phyloP scores from a whole-genome alignment of 2,797 vertebrate genomes.

The Botia kubotai region DNA sequence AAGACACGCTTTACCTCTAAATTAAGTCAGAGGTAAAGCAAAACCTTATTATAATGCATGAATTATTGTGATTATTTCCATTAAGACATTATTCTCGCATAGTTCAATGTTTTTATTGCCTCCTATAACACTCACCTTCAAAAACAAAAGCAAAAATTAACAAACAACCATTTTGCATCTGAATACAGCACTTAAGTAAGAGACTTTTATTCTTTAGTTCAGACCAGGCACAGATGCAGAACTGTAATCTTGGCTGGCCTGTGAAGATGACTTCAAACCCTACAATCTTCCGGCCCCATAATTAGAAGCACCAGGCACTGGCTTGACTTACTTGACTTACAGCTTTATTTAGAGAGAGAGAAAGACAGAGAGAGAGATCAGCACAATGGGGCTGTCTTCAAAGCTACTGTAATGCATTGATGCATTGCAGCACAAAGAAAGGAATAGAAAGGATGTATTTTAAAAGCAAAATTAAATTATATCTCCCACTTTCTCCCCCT shows the following conservation, averaged over 20 bases:
- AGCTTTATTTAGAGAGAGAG: constrained; percentile 8
- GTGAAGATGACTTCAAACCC: constrained; percentile 60
- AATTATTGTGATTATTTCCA: too few relatives aligned
- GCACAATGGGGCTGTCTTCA: constrained; percentile 59
- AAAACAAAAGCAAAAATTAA: constrained; percentile 10
- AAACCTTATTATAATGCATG: too few relatives aligned
- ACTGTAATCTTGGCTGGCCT: constrained; percentile 54
- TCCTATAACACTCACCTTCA: neutral
- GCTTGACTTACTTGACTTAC: constrained; percentile 16
- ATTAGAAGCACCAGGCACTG: constrained; percentile 71
- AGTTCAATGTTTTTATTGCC: neutral
- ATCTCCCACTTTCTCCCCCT: constrained; percentile 73
- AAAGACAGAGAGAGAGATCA: constrained; percentile 36
- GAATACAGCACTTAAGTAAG: neutral
- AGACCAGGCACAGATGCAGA: constrained; percentile 40
- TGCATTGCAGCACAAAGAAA: constrained; percentile 28
- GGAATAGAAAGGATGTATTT: constrained; percentile 52
- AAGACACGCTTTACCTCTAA: too few relatives aligned
- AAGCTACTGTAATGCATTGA: constrained; percentile 31
- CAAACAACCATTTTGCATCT: neutral
- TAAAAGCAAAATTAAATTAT: constrained; percentile 77
- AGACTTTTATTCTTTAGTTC: constrained; percentile 8
- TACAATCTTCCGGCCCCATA: constrained; percentile 69
- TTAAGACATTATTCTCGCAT: neutral
- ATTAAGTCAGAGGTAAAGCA: too few relatives aligned